Percentiles rank a stretch among this genome's conserved stretches.
phyloP scores from a whole-genome alignment of 1,140 invertebrate species.

The Drosophila repleta region DNA sequence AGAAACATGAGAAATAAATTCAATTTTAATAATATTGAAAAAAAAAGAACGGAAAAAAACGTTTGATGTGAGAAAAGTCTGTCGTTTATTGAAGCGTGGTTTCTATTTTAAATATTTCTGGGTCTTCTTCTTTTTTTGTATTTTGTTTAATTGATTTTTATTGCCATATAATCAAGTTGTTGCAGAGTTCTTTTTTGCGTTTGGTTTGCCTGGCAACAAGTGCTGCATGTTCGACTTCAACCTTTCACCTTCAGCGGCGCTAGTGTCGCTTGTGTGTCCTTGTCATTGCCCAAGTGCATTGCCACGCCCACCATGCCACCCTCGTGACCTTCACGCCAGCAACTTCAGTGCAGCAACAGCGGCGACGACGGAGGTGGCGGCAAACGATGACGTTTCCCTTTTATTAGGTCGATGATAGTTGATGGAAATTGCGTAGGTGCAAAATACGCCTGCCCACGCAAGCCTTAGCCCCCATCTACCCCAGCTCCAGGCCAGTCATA shows the following conservation, averaged over 20 bases:
- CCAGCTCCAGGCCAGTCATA: not conserved
- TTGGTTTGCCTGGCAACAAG: slow-evolving; percentile 60
- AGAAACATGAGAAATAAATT: not conserved
- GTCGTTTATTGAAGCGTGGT: slow-evolving; percentile 19
- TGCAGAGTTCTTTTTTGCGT: not conserved
- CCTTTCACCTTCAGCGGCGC: slow-evolving; percentile 53
- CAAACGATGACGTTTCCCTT: slow-evolving; percentile 64
- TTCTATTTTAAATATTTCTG: slow-evolving; percentile 14
- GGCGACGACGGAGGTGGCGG: not conserved
- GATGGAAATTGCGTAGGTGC: slow-evolving; percentile 33
- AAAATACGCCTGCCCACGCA: slow-evolving; percentile 30
- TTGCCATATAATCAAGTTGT: slow-evolving; percentile 58
- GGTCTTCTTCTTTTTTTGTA: slow-evolving; percentile 5
- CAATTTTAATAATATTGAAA: slow-evolving; percentile 9
- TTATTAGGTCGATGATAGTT: slow-evolving; percentile 75
- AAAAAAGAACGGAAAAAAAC: not conserved
- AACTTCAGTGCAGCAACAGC: slow-evolving; percentile 51
- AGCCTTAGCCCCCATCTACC: not conserved
- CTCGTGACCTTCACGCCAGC: slow-evolving; percentile 63
- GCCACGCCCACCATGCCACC: slow-evolving; percentile 3
- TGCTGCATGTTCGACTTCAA: slow-evolving; percentile 49
- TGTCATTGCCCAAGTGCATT: slow-evolving; percentile 40
- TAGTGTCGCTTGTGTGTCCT: slow-evolving; percentile 46
- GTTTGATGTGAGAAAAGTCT: slow-evolving; percentile 33
- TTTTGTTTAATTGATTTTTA: slow-evolving; percentile 73